Conservation (phyloP, 2,888 invertebrate species). For the Trichopoda pennipes region DNA sequence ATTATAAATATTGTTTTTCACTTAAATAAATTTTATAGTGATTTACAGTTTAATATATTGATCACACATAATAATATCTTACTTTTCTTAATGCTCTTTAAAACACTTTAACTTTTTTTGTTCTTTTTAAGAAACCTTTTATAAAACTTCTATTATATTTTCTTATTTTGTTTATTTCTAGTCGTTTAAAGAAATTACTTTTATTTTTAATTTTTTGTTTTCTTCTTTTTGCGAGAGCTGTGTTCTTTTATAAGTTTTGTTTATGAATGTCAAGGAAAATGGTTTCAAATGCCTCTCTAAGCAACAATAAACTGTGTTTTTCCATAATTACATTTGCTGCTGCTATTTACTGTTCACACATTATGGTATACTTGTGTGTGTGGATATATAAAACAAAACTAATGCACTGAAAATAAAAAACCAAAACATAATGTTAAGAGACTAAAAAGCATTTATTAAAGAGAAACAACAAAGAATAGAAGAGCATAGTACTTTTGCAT, state of each 20-base stretch:
- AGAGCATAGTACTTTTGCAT: too few relatives aligned
- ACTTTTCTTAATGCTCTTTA: background rate
- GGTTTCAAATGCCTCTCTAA: conserved; percentile 60
- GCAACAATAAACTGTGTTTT: conserved; percentile 32
- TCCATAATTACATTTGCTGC: background rate
- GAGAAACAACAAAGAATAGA: too few relatives aligned
- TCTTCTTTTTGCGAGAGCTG: conserved; percentile 55
- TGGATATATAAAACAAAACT: background rate
- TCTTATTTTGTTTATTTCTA: background rate
- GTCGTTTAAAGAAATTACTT: background rate
- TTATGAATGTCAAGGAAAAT: conserved; percentile 68
- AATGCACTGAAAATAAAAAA: conserved; percentile 21
- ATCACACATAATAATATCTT: conserved; percentile 8
- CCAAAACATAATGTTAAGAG: conserved; percentile 59
- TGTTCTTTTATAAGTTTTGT: conserved; percentile 65
- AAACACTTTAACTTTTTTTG: background rate
- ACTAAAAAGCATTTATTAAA: background rate
- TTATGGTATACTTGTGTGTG: background rate
- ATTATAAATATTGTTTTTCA: too few relatives aligned
- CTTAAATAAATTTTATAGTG: too few relatives aligned
- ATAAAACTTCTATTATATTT: background rate
- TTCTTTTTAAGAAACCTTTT: conserved; percentile 13
- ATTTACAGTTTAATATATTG: background rate
- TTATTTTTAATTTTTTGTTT: conserved; percentile 6
- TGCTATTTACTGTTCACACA: background rate